Conservation (phyloP, 2,113 vertebrate genomes). For the Vanacampus margaritifer region DNA sequence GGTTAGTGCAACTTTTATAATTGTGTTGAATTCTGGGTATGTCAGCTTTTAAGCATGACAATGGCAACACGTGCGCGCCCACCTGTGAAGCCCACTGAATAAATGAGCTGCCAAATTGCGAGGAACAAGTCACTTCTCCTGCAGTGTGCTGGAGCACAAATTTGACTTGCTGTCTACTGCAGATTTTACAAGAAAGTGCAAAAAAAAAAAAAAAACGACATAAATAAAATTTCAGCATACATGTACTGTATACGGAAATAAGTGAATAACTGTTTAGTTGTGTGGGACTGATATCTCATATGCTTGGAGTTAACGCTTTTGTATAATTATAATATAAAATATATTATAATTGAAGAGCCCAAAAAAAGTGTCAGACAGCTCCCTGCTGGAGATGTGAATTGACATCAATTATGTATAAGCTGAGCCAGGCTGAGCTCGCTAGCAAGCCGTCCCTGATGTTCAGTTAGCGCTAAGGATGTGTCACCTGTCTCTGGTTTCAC, state of each 20-base stretch:
- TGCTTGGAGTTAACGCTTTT: no score
- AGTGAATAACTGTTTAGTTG: no score
- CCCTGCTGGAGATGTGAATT: conserved; percentile 34
- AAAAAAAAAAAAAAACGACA: background rate
- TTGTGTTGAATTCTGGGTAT: conserved; percentile 8
- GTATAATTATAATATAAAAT: no score
- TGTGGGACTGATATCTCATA: no score
- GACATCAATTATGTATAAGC: conserved; percentile 55
- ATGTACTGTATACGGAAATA: no score
- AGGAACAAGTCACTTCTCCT: conserved; percentile 8
- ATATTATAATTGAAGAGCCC: conserved; percentile 13
- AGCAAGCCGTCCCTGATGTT: conserved; percentile 38
- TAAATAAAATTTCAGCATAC: conserved; percentile 6
- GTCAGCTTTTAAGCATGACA: background rate
- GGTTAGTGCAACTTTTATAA: background rate
- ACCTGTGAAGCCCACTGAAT: conserved; percentile 8
- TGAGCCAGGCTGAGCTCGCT: conserved; percentile 30
- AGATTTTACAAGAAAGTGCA: background rate
- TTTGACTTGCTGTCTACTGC: conserved; percentile 9
- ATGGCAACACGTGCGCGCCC: conserved; percentile 1
- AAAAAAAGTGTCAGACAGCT: conserved; percentile 22
- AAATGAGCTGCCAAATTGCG: conserved; percentile 18
- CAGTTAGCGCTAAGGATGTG: conserved; percentile 40
- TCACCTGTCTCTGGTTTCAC: conserved; percentile 50
- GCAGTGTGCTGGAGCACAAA: conserved; percentile 6